Conservation (phyloP, 2,888 invertebrate species). For the Campaea margaritaria region DNA sequence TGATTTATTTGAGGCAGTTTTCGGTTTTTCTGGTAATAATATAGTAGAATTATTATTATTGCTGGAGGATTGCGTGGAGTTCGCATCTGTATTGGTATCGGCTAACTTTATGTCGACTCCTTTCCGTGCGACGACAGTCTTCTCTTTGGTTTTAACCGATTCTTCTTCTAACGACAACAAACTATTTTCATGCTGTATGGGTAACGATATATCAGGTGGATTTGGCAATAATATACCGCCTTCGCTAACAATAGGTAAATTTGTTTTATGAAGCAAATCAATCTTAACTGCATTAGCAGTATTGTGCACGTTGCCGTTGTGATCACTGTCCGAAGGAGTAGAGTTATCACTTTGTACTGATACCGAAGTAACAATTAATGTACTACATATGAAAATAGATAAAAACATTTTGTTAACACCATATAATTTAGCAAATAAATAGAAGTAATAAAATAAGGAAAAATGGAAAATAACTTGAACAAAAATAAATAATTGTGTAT, state of each 20-base stretch:
- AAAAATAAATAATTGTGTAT: too few species aligned
- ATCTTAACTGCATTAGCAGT: neutral
- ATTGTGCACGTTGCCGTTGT: slow-evolving; percentile 1
- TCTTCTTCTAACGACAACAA: slow-evolving; percentile 58
- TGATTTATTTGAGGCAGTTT: slow-evolving; percentile 23
- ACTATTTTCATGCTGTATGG: slow-evolving; percentile 53
- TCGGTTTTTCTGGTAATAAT: slow-evolving; percentile 12
- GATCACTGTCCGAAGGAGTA: slow-evolving; percentile 7
- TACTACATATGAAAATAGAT: slow-evolving; percentile 16
- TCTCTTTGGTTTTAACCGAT: slow-evolving; percentile 56
- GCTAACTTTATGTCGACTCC: slow-evolving; percentile 49
- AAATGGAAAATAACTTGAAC: neutral
- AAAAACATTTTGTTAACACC: slow-evolving; percentile 18
- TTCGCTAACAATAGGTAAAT: slow-evolving; percentile 59
- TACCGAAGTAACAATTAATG: slow-evolving; percentile 18
- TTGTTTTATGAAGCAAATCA: slow-evolving; percentile 45
- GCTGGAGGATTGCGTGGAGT: slow-evolving; percentile 16
- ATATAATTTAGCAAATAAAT: neutral
- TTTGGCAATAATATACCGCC: slow-evolving; percentile 61
- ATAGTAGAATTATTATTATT: neutral
- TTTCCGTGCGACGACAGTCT: slow-evolving; percentile 57
- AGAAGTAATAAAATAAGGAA: neutral
- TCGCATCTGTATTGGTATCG: slow-evolving; percentile 20
- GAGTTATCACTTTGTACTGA: slow-evolving; percentile 26
- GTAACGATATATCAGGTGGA: slow-evolving; percentile 48